These are phyloP conservation scores for Diplolepis rosae DNA, from an alignment of 2,888 invertebrate species.

Conservation along the genomic window DNA sequence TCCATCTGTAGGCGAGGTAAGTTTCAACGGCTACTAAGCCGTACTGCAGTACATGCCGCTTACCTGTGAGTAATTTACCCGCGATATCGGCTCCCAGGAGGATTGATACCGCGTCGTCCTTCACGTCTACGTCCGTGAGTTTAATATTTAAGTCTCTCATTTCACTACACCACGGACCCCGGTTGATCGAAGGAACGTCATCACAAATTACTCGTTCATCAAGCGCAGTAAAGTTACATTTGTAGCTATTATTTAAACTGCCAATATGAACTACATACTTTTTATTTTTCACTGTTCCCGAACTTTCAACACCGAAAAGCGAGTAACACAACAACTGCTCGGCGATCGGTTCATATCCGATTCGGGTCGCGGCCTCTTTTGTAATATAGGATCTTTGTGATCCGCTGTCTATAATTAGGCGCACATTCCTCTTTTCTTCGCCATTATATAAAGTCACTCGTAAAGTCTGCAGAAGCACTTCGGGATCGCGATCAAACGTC, in stretches of 20 bases:
- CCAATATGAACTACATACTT: constrained; percentile 39
- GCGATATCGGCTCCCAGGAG: constrained; percentile 54
- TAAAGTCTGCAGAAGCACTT: constrained; percentile 49
- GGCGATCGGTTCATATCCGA: constrained; percentile 42
- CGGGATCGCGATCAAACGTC: constrained; percentile 12
- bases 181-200: constrained; percentile 34
- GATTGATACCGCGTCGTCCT: constrained; percentile 43
- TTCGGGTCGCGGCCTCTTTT: constrained; percentile 35
- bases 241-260: constrained; percentile 40
- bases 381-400: constrained; percentile 52
- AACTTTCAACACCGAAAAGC: constrained; percentile 47
- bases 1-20: constrained; percentile 41
- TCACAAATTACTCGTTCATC: constrained; percentile 41
- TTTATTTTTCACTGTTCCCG: constrained; percentile 37
- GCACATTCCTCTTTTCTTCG: constrained; percentile 31
- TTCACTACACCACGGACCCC: constrained; percentile 42
- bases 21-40: constrained; percentile 50
- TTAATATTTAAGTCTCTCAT: constrained; percentile 34
- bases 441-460: constrained; percentile 41
- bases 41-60: constrained; percentile 41
- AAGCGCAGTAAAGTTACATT: constrained; percentile 45
- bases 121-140: constrained; percentile 6
- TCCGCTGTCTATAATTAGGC: constrained; percentile 50
- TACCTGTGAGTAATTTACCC: constrained; percentile 53
- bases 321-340: constrained; percentile 40